phyloP scores from a whole-genome alignment of 2,797 vertebrate species.

The Sciurus carolinensis region DNA sequence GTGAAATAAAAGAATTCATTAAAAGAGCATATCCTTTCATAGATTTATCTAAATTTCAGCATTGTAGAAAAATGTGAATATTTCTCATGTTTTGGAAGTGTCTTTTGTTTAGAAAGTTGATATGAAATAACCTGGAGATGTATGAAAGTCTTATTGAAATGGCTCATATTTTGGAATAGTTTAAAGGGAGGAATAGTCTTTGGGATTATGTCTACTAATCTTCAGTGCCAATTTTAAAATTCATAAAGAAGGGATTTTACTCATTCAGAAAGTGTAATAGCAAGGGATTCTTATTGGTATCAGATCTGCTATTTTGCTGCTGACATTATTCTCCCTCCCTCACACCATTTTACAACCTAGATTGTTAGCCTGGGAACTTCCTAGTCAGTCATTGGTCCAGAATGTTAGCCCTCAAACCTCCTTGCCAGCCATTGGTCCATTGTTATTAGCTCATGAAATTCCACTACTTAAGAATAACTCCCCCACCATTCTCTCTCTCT shows the following conservation, averaged over 20 bases:
- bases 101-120: slow-evolving; percentile 9
- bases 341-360: no score
- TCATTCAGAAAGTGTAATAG: background rate
- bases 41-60: background rate
- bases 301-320: no score
- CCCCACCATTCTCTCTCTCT: no score
- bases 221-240: background rate
- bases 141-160: background rate
- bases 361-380: no score
- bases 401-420: no score
- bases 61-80: background rate
- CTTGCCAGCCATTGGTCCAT: no score
- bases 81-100: background rate
- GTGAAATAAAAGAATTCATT: slow-evolving; percentile 9
- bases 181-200: background rate
- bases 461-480: no score
- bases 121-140: slow-evolving; percentile 14
- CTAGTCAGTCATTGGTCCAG: no score
- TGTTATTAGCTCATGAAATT: no score
- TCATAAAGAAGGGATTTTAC: background rate
- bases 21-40: background rate
- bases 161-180: background rate
- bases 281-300: background rate
- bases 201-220: background rate
- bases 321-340: no score